phyloP scores from a whole-genome alignment of 35 echinoderm and acorn worm species.

The Antedon bifida region DNA sequence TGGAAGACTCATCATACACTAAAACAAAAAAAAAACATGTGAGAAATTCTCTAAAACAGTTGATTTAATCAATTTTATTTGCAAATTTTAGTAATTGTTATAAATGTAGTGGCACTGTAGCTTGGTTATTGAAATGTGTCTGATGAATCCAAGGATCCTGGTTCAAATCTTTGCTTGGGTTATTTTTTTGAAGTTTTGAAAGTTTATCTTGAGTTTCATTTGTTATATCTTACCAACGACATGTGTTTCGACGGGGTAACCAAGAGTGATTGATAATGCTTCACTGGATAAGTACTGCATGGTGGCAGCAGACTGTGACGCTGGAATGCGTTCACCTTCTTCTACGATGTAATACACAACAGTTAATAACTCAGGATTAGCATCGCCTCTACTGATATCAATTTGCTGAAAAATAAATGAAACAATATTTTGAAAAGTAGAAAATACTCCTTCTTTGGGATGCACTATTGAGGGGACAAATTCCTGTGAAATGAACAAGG shows the following conservation, averaged over 20 bases:
- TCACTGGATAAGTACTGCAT: background rate
- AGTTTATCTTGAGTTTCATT: background rate
- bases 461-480: too few relatives aligned
- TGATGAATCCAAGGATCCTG: too few relatives aligned
- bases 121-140: too few relatives aligned
- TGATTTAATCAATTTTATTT: too few relatives aligned
- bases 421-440: too few relatives aligned
- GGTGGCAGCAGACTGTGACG: background rate
- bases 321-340: background rate
- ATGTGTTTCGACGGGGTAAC: background rate
- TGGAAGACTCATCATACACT: background rate
- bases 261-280: background rate
- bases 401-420: background rate
- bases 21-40: background rate
- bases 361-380: background rate
- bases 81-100: too few relatives aligned
- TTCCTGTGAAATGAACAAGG: too few relatives aligned
- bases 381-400: background rate
- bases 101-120: too few relatives aligned
- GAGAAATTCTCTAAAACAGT: too few relatives aligned
- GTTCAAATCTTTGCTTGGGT: too few relatives aligned
- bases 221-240: background rate
- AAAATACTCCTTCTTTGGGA: too few relatives aligned
- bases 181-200: too few relatives aligned
- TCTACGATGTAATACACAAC: background rate